These are phyloP conservation scores for Equus przewalskii DNA, from an alignment of 2,113 vertebrate species.

Conservation along the genomic window DNA sequence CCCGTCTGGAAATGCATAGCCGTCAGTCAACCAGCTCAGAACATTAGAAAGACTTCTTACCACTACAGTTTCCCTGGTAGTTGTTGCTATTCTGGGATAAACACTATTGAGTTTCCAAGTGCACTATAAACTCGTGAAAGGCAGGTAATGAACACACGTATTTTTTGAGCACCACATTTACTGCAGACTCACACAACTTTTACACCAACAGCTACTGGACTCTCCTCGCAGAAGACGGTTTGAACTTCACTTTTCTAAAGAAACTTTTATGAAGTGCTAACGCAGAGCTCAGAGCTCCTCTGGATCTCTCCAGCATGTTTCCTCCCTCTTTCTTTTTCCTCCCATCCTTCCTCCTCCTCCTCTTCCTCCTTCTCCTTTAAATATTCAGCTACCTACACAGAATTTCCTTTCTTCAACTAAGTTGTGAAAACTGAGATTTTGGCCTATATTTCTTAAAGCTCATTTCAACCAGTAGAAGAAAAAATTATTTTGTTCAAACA, in stretches of 20 bases:
- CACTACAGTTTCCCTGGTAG: slow-evolving; percentile 68
- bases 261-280: background rate
- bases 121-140: slow-evolving; percentile 77
- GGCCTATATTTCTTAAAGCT: background rate
- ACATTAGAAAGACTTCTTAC: slow-evolving; percentile 75
- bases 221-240: background rate
- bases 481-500: background rate
- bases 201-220: background rate
- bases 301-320: background rate
- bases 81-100: slow-evolving; percentile 85
- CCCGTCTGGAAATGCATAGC: slow-evolving; percentile 86
- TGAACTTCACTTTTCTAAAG: background rate
- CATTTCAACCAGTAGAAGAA: background rate
- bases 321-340: background rate
- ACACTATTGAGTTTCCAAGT: slow-evolving; percentile 80
- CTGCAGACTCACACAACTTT: background rate
- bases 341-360: background rate
- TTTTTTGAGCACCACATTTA: background rate
- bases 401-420: background rate
- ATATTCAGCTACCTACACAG: background rate
- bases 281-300: background rate
- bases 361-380: background rate
- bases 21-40: slow-evolving; percentile 86
- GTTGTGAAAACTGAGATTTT: background rate
- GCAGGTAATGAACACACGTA: slow-evolving; percentile 51